These are phyloP conservation scores for Labeo rohita DNA, from an alignment of 2,113 vertebrate genomes.

Conservation along the genomic window DNA sequence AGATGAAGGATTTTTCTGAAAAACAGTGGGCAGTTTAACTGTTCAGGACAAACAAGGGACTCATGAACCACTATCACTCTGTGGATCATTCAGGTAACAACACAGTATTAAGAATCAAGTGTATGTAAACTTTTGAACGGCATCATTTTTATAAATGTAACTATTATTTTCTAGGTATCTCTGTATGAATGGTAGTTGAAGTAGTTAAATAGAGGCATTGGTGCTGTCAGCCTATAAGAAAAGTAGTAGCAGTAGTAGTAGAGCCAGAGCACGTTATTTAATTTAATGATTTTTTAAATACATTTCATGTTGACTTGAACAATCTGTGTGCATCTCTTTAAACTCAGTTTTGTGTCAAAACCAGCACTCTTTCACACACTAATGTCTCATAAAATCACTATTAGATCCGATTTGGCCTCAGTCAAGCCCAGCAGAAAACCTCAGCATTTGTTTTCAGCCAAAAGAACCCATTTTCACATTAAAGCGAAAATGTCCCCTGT, in stretches of 20 bases:
- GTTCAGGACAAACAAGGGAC: too few species aligned
- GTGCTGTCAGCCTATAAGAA: neutral
- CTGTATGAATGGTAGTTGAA: neutral
- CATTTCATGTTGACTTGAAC: too few species aligned
- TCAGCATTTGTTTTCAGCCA: conserved; percentile 25
- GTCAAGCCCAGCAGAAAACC: neutral
- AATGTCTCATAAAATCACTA: conserved; percentile 8
- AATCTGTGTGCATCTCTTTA: too few species aligned
- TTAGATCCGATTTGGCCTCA: neutral
- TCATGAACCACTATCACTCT: too few species aligned
- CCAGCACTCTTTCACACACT: neutral
- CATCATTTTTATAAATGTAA: too few species aligned
- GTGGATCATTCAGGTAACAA: too few species aligned
- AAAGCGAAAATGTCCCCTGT: conserved; percentile 37
- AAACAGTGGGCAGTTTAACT: too few species aligned
- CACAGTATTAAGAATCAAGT: too few species aligned
- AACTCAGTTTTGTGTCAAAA: neutral
- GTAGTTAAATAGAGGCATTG: neutral
- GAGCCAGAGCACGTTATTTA: neutral
- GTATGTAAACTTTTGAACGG: too few species aligned
- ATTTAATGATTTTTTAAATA: neutral
- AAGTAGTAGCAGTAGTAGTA: neutral
- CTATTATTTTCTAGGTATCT: neutral
- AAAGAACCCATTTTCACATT: conserved; percentile 52
- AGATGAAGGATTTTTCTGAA: too few species aligned